Evolutionary conservation across 92 coral and sea anemone genomes (phyloP), one percentile per base, ranked within the genome.

Genomic region (Umimayanthus kanabou): DNA sequence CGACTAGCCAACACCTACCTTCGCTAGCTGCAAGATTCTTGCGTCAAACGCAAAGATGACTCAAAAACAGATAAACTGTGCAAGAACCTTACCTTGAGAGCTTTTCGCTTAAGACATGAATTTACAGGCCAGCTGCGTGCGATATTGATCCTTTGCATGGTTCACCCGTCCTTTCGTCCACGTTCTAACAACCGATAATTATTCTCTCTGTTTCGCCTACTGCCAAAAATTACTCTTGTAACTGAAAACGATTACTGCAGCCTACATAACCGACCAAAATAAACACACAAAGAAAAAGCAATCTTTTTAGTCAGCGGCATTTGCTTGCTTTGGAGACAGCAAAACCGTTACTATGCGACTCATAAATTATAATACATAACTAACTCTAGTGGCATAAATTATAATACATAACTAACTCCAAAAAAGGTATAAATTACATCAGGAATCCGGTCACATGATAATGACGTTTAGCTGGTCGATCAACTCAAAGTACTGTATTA

Each of bases 41-140:
- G 25, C 78, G 15, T 9, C 78, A 73, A 73, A 9, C 50, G 50
- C 10, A 28, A 73, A 37, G 45, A 6, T 22, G 40, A 40, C 45
- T 40, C 53, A 66, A 29, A 67, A 28, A 15, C 13, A 15, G 16
- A 10, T 7, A 20, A 39, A 66, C 58, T 10, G 23, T 9, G 42
- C 15, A 47, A 22, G 6, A 25, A 6, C 64, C 9, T 3, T 83
- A 83, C 87, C 87, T 83, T 83, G 87, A 83, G 14, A 5, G 87
- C 98, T 91, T 91, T 94, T 88, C 86, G 83, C 76, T 92, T 87
- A 39, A 94, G 86, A 40, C 91, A 65, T 14, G 91, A 39, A n/a
- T 89, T 89, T 45, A 91, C 85, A 0, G 98, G 98, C 98, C 95
- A 94, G 53, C 98, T 94, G 16, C 95, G 88, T 0, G 88, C 98